Base-by-base conservation (phyloP, 1,140 invertebrate genomes). In the Pogonus chalceus region DNA sequence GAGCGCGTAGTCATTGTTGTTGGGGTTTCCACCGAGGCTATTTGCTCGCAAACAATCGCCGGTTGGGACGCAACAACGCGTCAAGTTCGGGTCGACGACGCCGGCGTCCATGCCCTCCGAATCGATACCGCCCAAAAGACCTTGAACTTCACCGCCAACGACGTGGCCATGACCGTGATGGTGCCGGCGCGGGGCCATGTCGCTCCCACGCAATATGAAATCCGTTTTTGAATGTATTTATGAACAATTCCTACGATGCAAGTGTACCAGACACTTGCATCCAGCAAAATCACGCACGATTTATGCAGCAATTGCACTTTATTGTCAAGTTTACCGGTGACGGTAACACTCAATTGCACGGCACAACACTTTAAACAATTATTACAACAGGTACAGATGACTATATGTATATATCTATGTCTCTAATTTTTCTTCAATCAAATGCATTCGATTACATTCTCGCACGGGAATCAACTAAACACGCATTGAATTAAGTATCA, bases 21-120 rank as follows among this genome's bases (percentile, higher is more conserved):
- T 66, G 39, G 58, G 53, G 21, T 51, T 57, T 16, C 51, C 52
- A 21, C 59, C 50, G 51, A 65, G 67, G 37, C 73, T 73, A 52
- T 65, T 71, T 59, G 79, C 77, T 55, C 81, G 80, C 46, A 85
- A 75, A 65, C 90, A 92, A 59, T 88, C 87, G 43, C 83, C 83
- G 59, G 72, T 80, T 22, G 90, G 90, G 18, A 86, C 84, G 73
- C 90, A 93, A 75, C 91, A 93, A 35, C 80, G 78, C 43, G 79
- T 77, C 54, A 75, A 72, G 60, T 67, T 74, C 26, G 72, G 74
- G 62, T 69, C 71, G 57, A 67, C 67, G 53, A 68, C 67, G 55
- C 64, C 69, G 46, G 23, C 51, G 64, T 68, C 69, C 57, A 72
- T 69, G 56, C 72, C 59, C 54, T 51, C 24, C 46, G 60, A 52